Evolutionary conservation across 2,888 invertebrate species (phyloP), one percentile per base, ranked within the genome.

Genomic region (Neoitamus cyanurus): DNA sequence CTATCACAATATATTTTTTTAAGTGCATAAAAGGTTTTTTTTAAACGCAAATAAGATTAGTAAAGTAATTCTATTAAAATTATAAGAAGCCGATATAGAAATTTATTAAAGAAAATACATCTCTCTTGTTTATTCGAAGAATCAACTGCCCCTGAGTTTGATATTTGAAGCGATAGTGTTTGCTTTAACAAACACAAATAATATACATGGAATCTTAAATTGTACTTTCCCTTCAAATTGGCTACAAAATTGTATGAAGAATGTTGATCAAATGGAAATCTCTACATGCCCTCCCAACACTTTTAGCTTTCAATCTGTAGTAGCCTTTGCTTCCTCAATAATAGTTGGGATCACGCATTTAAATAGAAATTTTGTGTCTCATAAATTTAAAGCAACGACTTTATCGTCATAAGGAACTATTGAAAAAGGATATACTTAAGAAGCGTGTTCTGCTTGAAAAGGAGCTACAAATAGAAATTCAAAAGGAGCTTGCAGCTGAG

Each of bases 391-490:
- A 96, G 89, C 94, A 95, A 89, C 92, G 96, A 48, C 93, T 97
- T 28, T 95, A 95, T 90, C 94, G 96, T 88, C 98, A 98, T 88
- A 98, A 98, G 89, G 98, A 98, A 90, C 92, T 96, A 88, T 93
- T 99, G 75, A 98, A 98, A 91, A 98, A 97, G 89, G 98, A 98
- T 88, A 98, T 98, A 87, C 93, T 98, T 86, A 96, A 97, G 89
- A 98, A 98, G 90, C 93, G 98, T 87, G 96, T 96, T 1, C 92
- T 97, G 15, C 93, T 98, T 84, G 97, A 98, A 89, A 96, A 97
- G 88, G 97, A 97, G 90, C 93, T 98, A 85, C 96, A 97, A 88
- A 95, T 95, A 86, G 97, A 98, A 90, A 97, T 98, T 89, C 97
- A 97, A 83, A 94, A 94, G 89, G 96, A 97, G 90, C 92, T 97